Evolutionary conservation across 2,888 invertebrate species (phyloP), one percentile per base, ranked within the genome.

Genomic region (Leptinotarsa juncta): DNA sequence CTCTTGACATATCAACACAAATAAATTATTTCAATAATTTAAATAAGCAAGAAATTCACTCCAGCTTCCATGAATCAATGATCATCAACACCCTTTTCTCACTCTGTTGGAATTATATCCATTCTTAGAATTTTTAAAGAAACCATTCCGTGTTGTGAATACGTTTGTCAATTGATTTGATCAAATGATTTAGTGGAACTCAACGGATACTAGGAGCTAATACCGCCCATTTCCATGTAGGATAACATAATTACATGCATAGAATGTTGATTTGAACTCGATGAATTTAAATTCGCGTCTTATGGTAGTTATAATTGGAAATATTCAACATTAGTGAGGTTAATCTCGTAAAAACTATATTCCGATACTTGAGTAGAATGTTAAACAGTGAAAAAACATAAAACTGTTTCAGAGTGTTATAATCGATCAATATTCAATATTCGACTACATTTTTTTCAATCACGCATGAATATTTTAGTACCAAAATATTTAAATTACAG

Each of bases 141-240:
- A 23, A 57, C 16, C 14, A 20, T 20, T 57, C 15, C 57, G 57
- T 57, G 57, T 57, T 23, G 23, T 57, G 57, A 57, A 57, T 57
- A 57, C 23, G 23, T 57, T 57, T 23, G 20, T 57, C 57, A 57
- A 57, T 23, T 23, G 20, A 57, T 57, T 57, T 57, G 57, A 57
- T 57, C 20, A 57, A 12, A 57, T 57, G 57, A 26, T 57, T 57
- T 57, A 57, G 20, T 57, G 57, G 57, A 57, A 57, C 23, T 57
- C 23, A 57, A 57, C 57, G 57, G 16, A 57, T 57, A 57, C 57
- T 57, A 4, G 57, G 57, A 23, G 20, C 20, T 26, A 16, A 23
- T 57, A 23, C 57, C 57, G 57, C 57, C 57, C 23, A 57, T 57
- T 57, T 57, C 26, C 57, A 57, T 57, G 57, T 57, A 57, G 57